Evolutionary conservation across 1,140 invertebrate genomes (phyloP).

Genomic region (Eupeodes corollae): DNA sequence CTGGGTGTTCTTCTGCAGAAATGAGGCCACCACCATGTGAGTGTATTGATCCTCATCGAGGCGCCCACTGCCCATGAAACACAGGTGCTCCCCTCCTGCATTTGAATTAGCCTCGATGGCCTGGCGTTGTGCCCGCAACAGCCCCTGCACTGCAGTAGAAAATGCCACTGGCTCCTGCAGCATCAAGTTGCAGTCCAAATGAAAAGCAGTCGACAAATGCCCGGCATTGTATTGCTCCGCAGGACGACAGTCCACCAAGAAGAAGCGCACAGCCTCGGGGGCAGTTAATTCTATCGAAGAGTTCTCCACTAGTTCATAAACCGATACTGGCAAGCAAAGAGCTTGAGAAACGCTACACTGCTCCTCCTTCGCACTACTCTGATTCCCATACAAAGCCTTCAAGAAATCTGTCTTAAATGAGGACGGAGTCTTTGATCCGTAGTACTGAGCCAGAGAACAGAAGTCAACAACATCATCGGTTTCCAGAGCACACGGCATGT

Average conservation of each 20-base stretch:
- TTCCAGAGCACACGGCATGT: constrained; percentile 75
- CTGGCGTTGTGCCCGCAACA: constrained; percentile 81
- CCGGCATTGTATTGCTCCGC: constrained; percentile 95
- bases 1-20: constrained; percentile 85
- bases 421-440: constrained; percentile 79
- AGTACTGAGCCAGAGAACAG: constrained; percentile 90
- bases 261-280: constrained; percentile 67
- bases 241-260: constrained; percentile 93
- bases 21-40: constrained; percentile 96
- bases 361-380: constrained; percentile 21
- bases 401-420: constrained; percentile 74
- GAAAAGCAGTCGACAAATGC: constrained; percentile 93
- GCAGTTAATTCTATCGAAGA: constrained; percentile 48
- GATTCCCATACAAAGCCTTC: constrained; percentile 39
- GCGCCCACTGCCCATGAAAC: constrained; percentile 91
- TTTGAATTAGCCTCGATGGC: constrained; percentile 76
- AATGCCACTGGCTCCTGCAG: constrained; percentile 91
- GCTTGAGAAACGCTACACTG: constrained; percentile 46
- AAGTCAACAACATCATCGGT: constrained; percentile 95
- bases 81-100: constrained; percentile 91
- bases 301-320: constrained; percentile 73
- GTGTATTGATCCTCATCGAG: constrained; percentile 94
- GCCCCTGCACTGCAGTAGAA: constrained; percentile 84
- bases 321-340: constrained; percentile 87
- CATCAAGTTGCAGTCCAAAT: constrained; percentile 95